Evolutionary conservation across 2,888 invertebrate species (phyloP).

Genomic region (Rotaria magnacalcarata): DNA sequence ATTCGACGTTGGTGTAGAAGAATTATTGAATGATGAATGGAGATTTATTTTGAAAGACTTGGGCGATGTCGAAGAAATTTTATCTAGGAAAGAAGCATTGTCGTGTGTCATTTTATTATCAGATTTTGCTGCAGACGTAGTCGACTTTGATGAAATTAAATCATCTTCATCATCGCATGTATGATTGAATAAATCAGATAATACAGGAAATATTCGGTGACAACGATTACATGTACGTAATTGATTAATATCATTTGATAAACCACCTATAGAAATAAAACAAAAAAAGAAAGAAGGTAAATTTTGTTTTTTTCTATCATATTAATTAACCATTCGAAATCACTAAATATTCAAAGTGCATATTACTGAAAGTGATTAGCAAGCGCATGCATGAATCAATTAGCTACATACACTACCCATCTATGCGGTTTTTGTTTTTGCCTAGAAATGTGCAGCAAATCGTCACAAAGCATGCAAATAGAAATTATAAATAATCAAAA

Average conservation of each 20-base stretch:
- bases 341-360: not conserved
- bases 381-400: not conserved
- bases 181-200: conserved; percentile 30
- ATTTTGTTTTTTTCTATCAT: too few species aligned
- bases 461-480: too few species aligned
- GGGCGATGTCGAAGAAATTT: not conserved
- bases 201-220: not conserved
- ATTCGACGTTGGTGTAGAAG: not conserved
- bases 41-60: not conserved
- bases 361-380: not conserved
- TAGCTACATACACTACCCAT: not conserved
- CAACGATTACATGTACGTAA: not conserved
- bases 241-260: not conserved
- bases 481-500: too few species aligned
- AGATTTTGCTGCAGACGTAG: not conserved
- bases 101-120: not conserved
- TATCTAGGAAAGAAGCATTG: not conserved
- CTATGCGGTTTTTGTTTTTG: not conserved
- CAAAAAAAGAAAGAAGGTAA: too few species aligned
- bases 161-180: not conserved
- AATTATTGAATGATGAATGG: not conserved
- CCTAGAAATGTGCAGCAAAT: too few species aligned
- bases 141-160: not conserved
- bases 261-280: not conserved
- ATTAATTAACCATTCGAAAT: not conserved